These are phyloP conservation scores for Tenthredo distinguenda DNA, from an alignment of 2,888 invertebrate genomes.

Conservation along the genomic window DNA sequence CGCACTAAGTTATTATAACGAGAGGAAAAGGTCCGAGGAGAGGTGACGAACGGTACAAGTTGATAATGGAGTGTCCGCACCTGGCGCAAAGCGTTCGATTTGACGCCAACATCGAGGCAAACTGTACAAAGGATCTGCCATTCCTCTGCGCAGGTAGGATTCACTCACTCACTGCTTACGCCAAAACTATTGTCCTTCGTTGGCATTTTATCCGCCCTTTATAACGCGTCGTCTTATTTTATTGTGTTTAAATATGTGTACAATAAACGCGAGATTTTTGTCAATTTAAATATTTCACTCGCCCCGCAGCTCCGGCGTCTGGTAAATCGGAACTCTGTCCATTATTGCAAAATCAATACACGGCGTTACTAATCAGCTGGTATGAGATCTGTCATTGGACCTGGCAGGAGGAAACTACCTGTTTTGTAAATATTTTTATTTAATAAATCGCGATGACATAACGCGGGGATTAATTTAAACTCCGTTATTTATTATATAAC, in stretches of 20 bases:
- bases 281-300: constrained; percentile 13
- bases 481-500: neutral
- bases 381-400: constrained; percentile 68
- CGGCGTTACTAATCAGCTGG: constrained; percentile 76
- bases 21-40: constrained; percentile 40
- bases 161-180: constrained; percentile 48
- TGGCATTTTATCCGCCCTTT: neutral
- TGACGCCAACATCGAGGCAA: constrained; percentile 71
- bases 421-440: constrained; percentile 55
- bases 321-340: constrained; percentile 55
- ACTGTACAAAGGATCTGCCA: constrained; percentile 80
- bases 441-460: neutral
- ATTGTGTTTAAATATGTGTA: neutral
- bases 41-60: constrained; percentile 52
- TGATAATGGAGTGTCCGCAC: constrained; percentile 85
- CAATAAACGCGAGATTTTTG: neutral
- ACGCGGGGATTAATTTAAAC: constrained; percentile 60
- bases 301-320: constrained; percentile 24
- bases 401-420: constrained; percentile 54
- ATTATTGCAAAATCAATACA: constrained; percentile 76
- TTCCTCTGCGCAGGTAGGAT: constrained; percentile 83
- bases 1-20: constrained; percentile 53
- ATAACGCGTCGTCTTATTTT: neutral
- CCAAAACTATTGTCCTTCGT: constrained; percentile 50
- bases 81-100: constrained; percentile 82